These are phyloP conservation scores for Tetrao urogallus DNA, from an alignment of 2,113 vertebrate genomes.

Conservation along the genomic window DNA sequence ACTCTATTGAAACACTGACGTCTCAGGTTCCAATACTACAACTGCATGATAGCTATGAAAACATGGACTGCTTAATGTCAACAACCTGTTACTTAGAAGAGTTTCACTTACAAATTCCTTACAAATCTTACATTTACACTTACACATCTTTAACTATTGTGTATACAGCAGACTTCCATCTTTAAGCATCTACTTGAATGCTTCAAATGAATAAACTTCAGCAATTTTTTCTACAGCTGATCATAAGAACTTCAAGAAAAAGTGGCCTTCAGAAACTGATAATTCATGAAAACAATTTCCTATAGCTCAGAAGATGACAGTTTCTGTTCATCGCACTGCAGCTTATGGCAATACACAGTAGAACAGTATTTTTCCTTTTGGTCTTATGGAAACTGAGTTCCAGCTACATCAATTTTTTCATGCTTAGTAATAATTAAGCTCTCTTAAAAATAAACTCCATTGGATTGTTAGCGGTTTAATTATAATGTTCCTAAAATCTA, in stretches of 20 bases:
- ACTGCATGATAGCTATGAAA: neutral
- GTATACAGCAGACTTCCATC: neutral
- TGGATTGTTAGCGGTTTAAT: neutral
- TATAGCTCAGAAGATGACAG: neutral
- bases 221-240: neutral
- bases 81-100: neutral
- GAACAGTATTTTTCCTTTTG: neutral
- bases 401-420: rapidly evolving
- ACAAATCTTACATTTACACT: too few species aligned
- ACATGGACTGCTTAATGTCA: neutral
- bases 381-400: neutral
- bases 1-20: neutral
- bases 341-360: neutral
- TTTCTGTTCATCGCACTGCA: neutral
- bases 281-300: neutral
- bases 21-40: neutral
- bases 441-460: neutral
- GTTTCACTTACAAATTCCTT: neutral
- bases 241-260: neutral
- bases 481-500: neutral
- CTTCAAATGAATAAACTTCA: neutral
- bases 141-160: neutral
- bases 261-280: neutral
- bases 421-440: neutral
- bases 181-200: neutral